Evolutionary conservation across 2,113 vertebrate species (phyloP), one percentile per base, ranked within the genome.

Genomic region (Pheucticus melanocephalus): DNA sequence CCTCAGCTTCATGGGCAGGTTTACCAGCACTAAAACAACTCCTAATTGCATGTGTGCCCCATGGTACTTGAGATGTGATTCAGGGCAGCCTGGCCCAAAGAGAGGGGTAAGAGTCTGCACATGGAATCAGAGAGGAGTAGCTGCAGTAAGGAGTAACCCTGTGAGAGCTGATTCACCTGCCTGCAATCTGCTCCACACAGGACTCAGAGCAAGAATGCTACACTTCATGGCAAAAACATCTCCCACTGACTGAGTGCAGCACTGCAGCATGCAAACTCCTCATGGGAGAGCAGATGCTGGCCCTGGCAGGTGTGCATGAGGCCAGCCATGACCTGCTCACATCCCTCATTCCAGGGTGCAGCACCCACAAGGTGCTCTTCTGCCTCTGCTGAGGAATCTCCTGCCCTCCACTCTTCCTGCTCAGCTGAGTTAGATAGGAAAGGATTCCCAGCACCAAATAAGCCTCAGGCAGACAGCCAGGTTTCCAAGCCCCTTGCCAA

Each of bases 401-500:
- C 60, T 66, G 54, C 75, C 25, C 69, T 81, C 47, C 3, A 0
- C 44, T 68, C n/a, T 18, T 65, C 40, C 86, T 51, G 76, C 69
- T 73, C 80, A 61, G n/a, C 60, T 35, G 44, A 47, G 31, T 33
- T 12, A 21, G 65, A 33, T 51, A 73, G 65, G 89, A 91, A 94
- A 79, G 61, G 80, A 84, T 79, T 95, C 77, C 65, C 86, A 86
- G 14, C 1, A 5, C 28, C 76, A 71, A 68, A 37, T 2, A 33
- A 69, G 77, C 78, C 48, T 21, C 2, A 61, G 93, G 92, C 91
- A 75, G 61, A 15, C 44, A 68, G 84, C 65, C 84, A 87, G 57
- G 31, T 68, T 91, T 87, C 84, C 92, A 71, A 91, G 73, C 44
- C 65, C 61, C 84, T 91, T 79, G 90, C 87, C 3, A 3, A 91